Conservation (phyloP, 1,140 invertebrate species). For the Andrena cerasifolii region DNA sequence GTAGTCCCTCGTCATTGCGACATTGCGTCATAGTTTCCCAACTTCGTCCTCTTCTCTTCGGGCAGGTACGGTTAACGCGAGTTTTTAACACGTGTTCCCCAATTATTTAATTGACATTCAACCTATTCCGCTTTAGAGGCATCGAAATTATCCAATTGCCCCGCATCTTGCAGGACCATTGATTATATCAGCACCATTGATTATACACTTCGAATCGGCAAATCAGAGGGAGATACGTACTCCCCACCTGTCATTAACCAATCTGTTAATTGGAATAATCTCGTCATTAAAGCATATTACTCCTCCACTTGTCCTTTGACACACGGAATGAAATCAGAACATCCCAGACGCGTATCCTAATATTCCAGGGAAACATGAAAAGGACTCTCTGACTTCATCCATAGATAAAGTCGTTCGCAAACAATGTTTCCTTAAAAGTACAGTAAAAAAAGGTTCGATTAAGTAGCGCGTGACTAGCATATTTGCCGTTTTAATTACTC, state of each 20-base stretch:
- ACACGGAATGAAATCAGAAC: neutral
- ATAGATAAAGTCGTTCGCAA: no score
- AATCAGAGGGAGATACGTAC: constrained; percentile 44
- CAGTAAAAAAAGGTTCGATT: no score
- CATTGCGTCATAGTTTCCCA: neutral
- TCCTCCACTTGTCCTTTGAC: constrained; percentile 12
- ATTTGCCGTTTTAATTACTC: neutral
- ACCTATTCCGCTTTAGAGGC: no score
- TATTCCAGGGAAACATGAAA: no score
- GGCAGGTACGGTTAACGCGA: neutral
- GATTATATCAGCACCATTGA: neutral
- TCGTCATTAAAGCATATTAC: constrained; percentile 49
- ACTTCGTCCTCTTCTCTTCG: neutral
- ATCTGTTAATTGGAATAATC: constrained; percentile 66
- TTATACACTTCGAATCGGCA: constrained; percentile 34
- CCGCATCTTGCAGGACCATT: neutral
- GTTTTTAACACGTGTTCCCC: neutral
- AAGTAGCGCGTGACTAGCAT: no score
- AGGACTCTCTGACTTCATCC: no score
- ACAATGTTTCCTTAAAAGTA: no score
- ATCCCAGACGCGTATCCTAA: no score
- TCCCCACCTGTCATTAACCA: constrained; percentile 65
- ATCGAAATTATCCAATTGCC: no score
- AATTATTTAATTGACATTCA: no score
- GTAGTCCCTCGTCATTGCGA: neutral